A percentile compares a stretch with the other conserved stretches of the same genome.
Evolutionary conservation across 1,140 invertebrate species (phyloP).

Genomic region (Pachypeltis micranthus): DNA sequence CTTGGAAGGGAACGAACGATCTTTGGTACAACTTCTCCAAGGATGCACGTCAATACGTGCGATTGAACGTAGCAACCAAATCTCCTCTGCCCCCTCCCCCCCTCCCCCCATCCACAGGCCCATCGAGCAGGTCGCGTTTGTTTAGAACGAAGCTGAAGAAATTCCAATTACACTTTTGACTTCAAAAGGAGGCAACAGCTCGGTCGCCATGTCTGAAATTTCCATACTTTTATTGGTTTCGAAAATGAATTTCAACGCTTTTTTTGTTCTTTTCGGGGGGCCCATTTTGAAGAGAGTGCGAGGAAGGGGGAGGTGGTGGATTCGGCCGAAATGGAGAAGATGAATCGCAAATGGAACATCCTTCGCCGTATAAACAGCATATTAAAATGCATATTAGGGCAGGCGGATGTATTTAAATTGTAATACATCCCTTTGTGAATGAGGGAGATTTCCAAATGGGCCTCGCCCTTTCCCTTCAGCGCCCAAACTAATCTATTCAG

Average conservation of each 20-base stretch:
- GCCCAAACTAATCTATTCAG: slow-evolving; percentile 1
- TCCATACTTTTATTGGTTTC: too few species aligned
- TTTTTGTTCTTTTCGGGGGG: background rate
- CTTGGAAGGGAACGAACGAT: too few species aligned
- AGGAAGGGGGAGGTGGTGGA: background rate
- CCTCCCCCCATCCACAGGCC: too few species aligned
- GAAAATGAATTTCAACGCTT: background rate
- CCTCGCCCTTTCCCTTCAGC: background rate
- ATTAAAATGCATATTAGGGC: slow-evolving; percentile 17
- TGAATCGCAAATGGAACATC: slow-evolving; percentile 1
- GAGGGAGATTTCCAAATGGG: slow-evolving; percentile 4
- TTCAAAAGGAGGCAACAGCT: too few species aligned
- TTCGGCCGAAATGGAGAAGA: background rate
- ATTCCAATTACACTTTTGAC: too few species aligned
- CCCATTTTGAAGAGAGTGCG: background rate
- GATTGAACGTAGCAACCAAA: too few species aligned
- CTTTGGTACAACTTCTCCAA: too few species aligned
- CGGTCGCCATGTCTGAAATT: too few species aligned
- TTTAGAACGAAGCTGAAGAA: too few species aligned
- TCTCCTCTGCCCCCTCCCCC: too few species aligned
- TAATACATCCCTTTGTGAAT: slow-evolving; percentile 9
- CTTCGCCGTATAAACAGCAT: slow-evolving; percentile 16
- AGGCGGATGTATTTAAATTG: slow-evolving; percentile 14
- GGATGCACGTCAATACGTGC: too few species aligned
- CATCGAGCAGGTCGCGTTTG: too few species aligned